Conservation (phyloP, 2,888 invertebrate genomes). For the Lamellibrachia satsuma region DNA sequence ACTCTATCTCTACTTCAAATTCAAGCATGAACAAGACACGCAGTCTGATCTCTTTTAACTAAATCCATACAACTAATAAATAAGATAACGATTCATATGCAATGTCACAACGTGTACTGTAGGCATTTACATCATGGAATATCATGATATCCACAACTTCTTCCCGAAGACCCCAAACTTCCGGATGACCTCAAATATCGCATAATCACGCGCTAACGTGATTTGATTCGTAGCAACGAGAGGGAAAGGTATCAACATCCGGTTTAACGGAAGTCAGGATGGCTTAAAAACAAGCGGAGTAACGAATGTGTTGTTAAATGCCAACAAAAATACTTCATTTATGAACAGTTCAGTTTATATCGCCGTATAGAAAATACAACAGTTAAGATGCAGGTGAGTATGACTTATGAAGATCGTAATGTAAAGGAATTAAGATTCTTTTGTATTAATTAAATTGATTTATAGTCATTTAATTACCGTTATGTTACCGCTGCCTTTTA, state of each 20-base stretch:
- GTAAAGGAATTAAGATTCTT: no score
- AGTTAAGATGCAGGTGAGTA: not conserved
- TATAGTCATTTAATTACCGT: no score
- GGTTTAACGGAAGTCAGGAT: not conserved
- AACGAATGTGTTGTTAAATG: conserved; percentile 7
- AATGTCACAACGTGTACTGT: not conserved
- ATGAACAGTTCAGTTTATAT: not conserved
- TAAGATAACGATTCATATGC: not conserved
- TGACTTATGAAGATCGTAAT: not conserved
- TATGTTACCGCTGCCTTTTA: no score
- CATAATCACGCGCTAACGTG: not conserved
- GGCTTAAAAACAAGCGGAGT: not conserved
- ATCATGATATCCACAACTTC: not conserved
- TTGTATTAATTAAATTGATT: no score
- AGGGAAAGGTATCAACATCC: not conserved
- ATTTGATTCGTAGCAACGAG: not conserved
- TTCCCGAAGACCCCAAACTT: not conserved
- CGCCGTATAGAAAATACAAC: not conserved
- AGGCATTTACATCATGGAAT: not conserved
- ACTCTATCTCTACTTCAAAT: not conserved
- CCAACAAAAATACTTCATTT: not conserved
- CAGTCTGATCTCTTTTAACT: not conserved
- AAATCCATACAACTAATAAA: not conserved
- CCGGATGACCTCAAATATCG: not conserved
- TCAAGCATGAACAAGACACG: not conserved